Evolutionary conservation across 2,113 vertebrate genomes (phyloP).

Genomic region (Suricata suricatta): DNA sequence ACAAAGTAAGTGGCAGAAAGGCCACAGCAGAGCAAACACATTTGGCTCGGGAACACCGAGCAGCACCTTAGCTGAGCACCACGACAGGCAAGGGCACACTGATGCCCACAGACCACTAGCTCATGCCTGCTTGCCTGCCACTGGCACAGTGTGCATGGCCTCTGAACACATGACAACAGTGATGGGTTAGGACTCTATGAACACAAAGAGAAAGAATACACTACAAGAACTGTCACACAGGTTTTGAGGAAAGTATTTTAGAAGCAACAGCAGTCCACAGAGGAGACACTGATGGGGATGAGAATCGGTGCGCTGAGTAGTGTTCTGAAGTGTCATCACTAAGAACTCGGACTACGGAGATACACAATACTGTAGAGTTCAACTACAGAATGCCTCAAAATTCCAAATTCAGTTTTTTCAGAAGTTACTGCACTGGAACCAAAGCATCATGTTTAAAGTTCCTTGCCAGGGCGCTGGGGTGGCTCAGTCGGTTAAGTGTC

Average conservation of each 20-base stretch:
- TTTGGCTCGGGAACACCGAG: background rate
- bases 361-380: background rate
- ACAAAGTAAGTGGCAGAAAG: conserved; percentile 20
- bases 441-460: background rate
- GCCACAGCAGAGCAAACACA: background rate
- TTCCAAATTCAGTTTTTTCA: conserved; percentile 43
- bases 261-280: background rate
- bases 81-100: background rate
- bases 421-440: background rate
- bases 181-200: background rate
- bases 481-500: too few species aligned
- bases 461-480: background rate
- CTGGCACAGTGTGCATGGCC: too few species aligned
- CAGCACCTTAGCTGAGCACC: background rate
- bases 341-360: background rate
- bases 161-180: background rate
- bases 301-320: background rate
- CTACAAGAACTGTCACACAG: background rate
- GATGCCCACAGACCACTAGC: background rate
- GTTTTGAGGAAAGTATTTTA: conserved; percentile 4
- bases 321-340: background rate
- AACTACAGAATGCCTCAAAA: conserved; percentile 25
- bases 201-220: background rate
- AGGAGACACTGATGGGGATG: background rate
- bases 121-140: fast-evolving